Percentiles rank a stretch among this genome's conserved stretches.
These are phyloP conservation scores for Synchiropus splendidus DNA, from an alignment of 2,113 vertebrate genomes.

Conservation along the genomic window DNA sequence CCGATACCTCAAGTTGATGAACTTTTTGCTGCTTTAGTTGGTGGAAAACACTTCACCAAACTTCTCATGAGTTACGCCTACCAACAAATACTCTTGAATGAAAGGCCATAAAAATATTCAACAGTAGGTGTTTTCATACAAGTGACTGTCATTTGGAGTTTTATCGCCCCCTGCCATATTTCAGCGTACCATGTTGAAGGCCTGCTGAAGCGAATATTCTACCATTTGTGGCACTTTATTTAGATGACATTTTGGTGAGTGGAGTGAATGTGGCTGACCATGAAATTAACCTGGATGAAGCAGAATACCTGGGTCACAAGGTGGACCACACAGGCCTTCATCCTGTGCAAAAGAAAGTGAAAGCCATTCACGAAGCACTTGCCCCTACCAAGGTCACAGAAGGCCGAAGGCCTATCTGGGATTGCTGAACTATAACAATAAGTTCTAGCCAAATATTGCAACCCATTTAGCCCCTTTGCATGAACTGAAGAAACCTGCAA, in stretches of 20 bases:
- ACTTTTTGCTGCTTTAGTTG: background rate
- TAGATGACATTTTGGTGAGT: conserved; percentile 4
- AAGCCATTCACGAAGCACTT: background rate
- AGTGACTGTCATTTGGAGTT: background rate
- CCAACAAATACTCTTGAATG: conserved; percentile 1
- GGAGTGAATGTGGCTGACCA: background rate
- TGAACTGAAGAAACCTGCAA: background rate
- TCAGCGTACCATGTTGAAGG: background rate
- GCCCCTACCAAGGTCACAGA: background rate
- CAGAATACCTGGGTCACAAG: background rate
- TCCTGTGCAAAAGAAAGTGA: background rate
- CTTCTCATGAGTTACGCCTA: background rate
- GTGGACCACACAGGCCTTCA: background rate
- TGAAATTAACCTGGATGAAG: background rate
- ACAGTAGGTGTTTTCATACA: conserved; percentile 2
- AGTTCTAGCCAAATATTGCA: too few relatives aligned
- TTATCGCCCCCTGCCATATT: conserved; percentile 1
- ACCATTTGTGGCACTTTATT: background rate
- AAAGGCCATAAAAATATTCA: background rate
- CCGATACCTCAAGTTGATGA: background rate
- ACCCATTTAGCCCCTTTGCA: too few relatives aligned
- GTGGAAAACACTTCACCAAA: background rate
- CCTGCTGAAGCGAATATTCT: background rate
- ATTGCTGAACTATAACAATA: background rate
- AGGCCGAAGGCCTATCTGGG: background rate